phyloP scores from a whole-genome alignment of 1,140 invertebrate species.

The Euglossa dilemma region DNA sequence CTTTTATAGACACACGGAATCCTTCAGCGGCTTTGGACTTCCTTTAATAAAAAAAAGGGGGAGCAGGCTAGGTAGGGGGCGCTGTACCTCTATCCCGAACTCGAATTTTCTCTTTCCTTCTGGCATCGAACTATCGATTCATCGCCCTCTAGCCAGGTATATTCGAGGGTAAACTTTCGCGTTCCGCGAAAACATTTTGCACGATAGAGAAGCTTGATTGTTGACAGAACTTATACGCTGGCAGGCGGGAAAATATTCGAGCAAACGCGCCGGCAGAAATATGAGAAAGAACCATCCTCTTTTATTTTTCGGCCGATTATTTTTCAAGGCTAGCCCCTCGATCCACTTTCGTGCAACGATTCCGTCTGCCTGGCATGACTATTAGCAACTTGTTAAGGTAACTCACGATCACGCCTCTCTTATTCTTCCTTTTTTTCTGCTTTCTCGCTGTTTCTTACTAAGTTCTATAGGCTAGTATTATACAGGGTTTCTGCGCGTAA shows the following conservation, averaged over 20 bases:
- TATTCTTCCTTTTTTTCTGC: neutral
- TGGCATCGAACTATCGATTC: constrained; percentile 21
- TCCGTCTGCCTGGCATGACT: neutral
- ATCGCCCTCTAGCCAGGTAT: too few species aligned
- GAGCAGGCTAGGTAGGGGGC: constrained; percentile 5
- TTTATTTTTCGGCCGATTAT: neutral
- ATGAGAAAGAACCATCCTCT: neutral
- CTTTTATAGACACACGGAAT: constrained; percentile 52
- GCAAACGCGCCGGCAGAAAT: neutral
- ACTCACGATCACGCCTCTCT: neutral
- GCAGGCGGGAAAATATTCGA: constrained; percentile 27
- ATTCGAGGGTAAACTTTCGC: constrained; percentile 6
- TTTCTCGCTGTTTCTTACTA: neutral
- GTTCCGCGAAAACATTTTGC: constrained; percentile 27
- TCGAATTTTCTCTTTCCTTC: constrained; percentile 9
- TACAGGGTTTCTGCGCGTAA: constrained; percentile 10
- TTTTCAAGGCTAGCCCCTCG: neutral
- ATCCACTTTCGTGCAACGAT: neutral
- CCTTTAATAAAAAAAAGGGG: constrained; percentile 64
- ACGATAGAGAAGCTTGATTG: constrained; percentile 14
- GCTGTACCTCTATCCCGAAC: constrained; percentile 25
- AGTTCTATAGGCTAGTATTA: constrained; percentile 3
- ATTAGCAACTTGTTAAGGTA: neutral
- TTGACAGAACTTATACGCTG: constrained; percentile 36
- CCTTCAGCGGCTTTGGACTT: constrained; percentile 60